Conservation (phyloP, 2,888 invertebrate species). For the Hedya salicella region DNA sequence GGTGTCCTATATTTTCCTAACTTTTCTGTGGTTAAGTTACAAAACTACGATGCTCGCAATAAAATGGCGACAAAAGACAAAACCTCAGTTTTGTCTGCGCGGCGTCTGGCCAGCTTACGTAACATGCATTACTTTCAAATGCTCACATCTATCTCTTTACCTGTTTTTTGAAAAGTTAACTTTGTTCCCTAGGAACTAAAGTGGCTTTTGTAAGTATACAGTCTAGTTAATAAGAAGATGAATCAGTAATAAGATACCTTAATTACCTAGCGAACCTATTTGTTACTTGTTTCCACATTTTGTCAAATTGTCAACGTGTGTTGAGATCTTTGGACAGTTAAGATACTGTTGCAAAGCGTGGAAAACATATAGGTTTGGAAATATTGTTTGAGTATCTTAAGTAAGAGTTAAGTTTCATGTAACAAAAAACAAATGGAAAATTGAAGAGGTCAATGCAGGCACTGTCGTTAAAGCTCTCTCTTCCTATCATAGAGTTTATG, state of each 20-base stretch:
- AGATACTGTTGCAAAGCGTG: conserved; percentile 2
- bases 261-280: conserved; percentile 10
- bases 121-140: conserved; percentile 4
- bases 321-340: conserved; percentile 4
- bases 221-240: neutral
- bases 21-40: conserved; percentile 11
- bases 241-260: neutral
- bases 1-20: neutral
- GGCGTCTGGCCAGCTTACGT: conserved; percentile 16
- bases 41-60: conserved; percentile 11
- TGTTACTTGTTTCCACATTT: conserved; percentile 24
- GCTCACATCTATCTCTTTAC: neutral
- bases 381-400: neutral
- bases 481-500: too few relatives aligned
- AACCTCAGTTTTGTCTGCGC: conserved; percentile 8
- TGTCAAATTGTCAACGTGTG: conserved; percentile 6
- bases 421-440: neutral
- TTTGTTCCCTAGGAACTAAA: neutral
- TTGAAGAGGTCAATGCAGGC: neutral
- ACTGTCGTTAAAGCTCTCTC: too few relatives aligned
- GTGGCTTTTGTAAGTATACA: neutral
- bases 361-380: conserved; percentile 9
- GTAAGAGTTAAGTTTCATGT: neutral
- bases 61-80: conserved; percentile 17
- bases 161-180: neutral